phyloP scores from a whole-genome alignment of 2,888 invertebrate genomes.

The Xanthorhoe designata region DNA sequence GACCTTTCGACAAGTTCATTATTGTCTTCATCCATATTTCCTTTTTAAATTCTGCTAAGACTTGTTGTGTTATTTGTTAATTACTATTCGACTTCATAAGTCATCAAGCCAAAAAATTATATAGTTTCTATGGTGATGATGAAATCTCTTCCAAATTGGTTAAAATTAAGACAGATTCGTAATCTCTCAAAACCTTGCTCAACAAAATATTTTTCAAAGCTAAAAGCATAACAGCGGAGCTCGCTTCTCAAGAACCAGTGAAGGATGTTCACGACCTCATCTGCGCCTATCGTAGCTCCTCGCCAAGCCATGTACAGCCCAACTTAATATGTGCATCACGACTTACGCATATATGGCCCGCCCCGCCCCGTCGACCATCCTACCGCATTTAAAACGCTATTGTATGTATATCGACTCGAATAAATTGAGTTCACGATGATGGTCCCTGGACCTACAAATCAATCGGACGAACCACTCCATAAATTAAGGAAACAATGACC shows the following conservation, averaged over 20 bases:
- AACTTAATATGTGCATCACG: slow-evolving; percentile 86
- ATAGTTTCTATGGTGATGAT: too few relatives aligned
- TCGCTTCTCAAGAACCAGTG: slow-evolving; percentile 8
- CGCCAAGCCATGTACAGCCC: slow-evolving; percentile 74
- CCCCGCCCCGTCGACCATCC: slow-evolving; percentile 70
- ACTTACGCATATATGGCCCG: slow-evolving; percentile 80
- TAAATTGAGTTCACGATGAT: slow-evolving; percentile 78
- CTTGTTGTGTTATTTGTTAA: too few relatives aligned
- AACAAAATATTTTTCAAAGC: not conserved
- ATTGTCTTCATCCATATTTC: too few relatives aligned
- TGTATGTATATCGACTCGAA: slow-evolving; percentile 83
- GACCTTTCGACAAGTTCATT: too few relatives aligned
- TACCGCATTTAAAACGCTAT: slow-evolving; percentile 81
- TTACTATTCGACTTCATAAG: too few relatives aligned
- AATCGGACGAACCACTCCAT: slow-evolving; percentile 82
- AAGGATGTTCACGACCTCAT: slow-evolving; percentile 77
- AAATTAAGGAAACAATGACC: slow-evolving; percentile 85
- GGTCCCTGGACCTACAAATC: slow-evolving; percentile 75
- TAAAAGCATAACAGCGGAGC: not conserved
- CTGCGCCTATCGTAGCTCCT: slow-evolving; percentile 76
- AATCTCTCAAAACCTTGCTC: not conserved
- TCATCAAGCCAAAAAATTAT: too few relatives aligned
- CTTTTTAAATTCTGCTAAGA: too few relatives aligned
- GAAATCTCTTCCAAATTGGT: too few relatives aligned
- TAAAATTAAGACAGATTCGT: too few relatives aligned